Evolutionary conservation across 2,797 vertebrate species (phyloP).

Genomic region (Smutsia temminckii): DNA sequence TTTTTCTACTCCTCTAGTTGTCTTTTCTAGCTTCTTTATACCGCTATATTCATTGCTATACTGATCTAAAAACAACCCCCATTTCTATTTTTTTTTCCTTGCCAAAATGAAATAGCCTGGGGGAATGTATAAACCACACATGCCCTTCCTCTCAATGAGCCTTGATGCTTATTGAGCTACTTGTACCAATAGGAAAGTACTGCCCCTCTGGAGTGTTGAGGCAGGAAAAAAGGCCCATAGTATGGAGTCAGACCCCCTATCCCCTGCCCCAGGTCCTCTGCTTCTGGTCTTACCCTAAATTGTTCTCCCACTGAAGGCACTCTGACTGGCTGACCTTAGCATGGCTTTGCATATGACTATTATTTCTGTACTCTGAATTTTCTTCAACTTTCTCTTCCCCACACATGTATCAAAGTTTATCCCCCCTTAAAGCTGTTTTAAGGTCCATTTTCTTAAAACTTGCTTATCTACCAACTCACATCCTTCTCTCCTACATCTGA

Average conservation of each 20-base stretch:
- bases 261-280: neutral
- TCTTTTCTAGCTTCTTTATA: neutral
- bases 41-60: neutral
- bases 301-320: neutral
- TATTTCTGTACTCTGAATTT: neutral
- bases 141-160: neutral
- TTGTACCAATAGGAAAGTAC: neutral
- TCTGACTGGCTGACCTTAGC: neutral
- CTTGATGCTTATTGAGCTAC: neutral
- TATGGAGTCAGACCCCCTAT: neutral
- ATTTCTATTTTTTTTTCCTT: neutral
- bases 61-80: neutral
- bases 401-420: neutral
- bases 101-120: neutral
- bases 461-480: neutral
- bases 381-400: neutral
- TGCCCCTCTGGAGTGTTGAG: neutral
- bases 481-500: neutral
- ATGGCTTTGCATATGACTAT: neutral
- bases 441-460: neutral
- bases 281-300: neutral
- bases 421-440: neutral
- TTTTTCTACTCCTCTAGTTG: too few relatives aligned
- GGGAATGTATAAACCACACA: neutral
- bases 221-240: neutral